phyloP scores from a whole-genome alignment of 2,888 invertebrate genomes.

The Tachystola acroxantha region DNA sequence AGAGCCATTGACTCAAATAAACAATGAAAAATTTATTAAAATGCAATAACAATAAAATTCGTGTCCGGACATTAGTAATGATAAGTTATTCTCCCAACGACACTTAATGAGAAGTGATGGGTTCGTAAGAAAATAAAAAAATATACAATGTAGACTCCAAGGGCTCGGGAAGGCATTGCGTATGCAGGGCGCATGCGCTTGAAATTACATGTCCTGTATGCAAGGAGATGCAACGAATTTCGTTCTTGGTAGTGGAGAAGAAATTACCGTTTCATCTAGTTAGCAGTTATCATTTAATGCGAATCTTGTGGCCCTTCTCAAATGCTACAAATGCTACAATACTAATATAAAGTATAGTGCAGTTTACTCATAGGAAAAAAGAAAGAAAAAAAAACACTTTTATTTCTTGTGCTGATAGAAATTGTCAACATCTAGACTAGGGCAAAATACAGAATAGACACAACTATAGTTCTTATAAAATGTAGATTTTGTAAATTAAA shows the following conservation, averaged over 20 bases:
- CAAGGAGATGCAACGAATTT: slow-evolving; percentile 10
- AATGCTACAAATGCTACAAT: too few relatives aligned
- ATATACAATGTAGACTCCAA: slow-evolving; percentile 59
- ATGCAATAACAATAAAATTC: slow-evolving; percentile 78
- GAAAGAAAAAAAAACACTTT: too few relatives aligned
- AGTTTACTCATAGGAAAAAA: too few relatives aligned
- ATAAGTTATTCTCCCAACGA: slow-evolving; percentile 76
- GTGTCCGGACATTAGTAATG: slow-evolving; percentile 75
- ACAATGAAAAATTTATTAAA: slow-evolving; percentile 75
- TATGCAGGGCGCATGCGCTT: slow-evolving; percentile 63
- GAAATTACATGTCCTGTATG: slow-evolving; percentile 52
- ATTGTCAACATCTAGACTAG: too few relatives aligned
- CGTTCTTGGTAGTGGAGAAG: slow-evolving; percentile 29
- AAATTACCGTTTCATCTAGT: slow-evolving; percentile 33
- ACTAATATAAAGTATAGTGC: too few relatives aligned
- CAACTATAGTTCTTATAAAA: too few relatives aligned
- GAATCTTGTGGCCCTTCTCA: too few relatives aligned
- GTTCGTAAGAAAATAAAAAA: slow-evolving; percentile 74
- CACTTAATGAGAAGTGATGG: slow-evolving; percentile 78
- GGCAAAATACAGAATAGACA: too few relatives aligned
- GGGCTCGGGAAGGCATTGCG: slow-evolving; percentile 50
- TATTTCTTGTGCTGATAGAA: too few relatives aligned
- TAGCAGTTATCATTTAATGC: slow-evolving; percentile 4
- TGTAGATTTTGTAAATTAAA: too few relatives aligned
- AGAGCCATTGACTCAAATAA: slow-evolving; percentile 47